Evolutionary conservation across 2,888 invertebrate genomes (phyloP).

Genomic region (Flexamia atlantica): DNA sequence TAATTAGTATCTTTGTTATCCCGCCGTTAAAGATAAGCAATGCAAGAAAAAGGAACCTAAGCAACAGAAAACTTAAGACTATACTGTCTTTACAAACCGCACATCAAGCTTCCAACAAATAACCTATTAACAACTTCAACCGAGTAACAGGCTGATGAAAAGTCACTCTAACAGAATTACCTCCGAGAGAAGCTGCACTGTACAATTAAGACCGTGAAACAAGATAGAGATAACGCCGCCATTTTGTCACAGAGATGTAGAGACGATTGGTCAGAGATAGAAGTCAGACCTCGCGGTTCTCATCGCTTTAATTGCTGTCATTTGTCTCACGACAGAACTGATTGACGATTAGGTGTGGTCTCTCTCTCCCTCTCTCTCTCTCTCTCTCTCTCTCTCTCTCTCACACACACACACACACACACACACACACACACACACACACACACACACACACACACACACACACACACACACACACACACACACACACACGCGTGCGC

Average conservation of each 20-base stretch:
- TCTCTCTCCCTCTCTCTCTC: neutral
- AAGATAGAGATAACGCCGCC: conserved; percentile 1
- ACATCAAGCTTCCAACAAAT: too few relatives aligned
- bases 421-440: neutral
- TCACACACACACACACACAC: neutral
- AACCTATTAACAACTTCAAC: too few relatives aligned
- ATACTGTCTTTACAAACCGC: too few relatives aligned
- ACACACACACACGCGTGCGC: too few relatives aligned
- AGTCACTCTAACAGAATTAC: too few relatives aligned
- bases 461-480: too few relatives aligned
- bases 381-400: too few relatives aligned
- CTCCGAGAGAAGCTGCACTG: neutral
- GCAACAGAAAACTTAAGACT: too few relatives aligned
- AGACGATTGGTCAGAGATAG: neutral
- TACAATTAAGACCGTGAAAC: neutral
- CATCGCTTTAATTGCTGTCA: conserved; percentile 38
- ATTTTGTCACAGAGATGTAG: neutral
- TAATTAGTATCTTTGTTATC: too few relatives aligned
- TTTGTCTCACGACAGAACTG: neutral
- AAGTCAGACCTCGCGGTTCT: neutral
- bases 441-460: neutral
- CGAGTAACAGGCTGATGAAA: too few relatives aligned
- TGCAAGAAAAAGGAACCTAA: too few relatives aligned
- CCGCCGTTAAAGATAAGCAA: too few relatives aligned
- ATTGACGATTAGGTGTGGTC: conserved; percentile 44